A percentile compares a stretch with the other conserved stretches of the same genome.
phyloP scores from a whole-genome alignment of 2,113 vertebrate species.

The Podarcis muralis region DNA sequence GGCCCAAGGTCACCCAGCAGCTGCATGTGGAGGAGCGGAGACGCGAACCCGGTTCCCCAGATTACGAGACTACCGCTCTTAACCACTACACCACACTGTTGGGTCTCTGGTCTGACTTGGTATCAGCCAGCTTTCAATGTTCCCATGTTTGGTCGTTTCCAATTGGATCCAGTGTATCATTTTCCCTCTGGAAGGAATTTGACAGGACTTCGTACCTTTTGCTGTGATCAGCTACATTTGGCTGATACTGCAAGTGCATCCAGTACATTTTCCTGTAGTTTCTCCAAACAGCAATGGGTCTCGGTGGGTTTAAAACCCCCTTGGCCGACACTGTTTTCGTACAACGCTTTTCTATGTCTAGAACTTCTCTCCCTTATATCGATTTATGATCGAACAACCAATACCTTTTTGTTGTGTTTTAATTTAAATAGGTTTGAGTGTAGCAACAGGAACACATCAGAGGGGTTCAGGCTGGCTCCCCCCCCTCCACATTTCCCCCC shows the following conservation, averaged over 20 bases:
- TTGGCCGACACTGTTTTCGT: not conserved
- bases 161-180: too few species aligned
- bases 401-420: constrained; percentile 26
- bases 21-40: too few species aligned
- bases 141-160: not conserved
- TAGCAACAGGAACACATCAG: constrained; percentile 39
- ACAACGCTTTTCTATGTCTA: not conserved
- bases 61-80: too few species aligned
- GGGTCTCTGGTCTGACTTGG: too few species aligned
- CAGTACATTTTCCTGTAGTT: not conserved
- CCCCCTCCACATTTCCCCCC: not conserved
- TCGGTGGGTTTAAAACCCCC: not conserved
- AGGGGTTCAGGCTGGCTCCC: not conserved
- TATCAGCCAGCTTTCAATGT: too few species aligned
- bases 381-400: constrained; percentile 42
- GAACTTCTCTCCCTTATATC: not conserved
- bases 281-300: not conserved
- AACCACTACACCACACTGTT: too few species aligned
- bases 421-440: constrained; percentile 48
- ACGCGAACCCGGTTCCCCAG: too few species aligned
- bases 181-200: not conserved
- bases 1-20: too few species aligned
- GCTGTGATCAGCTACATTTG: not conserved
- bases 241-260: not conserved
- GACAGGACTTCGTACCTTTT: not conserved